Evolutionary conservation across 2,113 vertebrate species (phyloP), one percentile per base, ranked within the genome.

Genomic region (Grus americana): DNA sequence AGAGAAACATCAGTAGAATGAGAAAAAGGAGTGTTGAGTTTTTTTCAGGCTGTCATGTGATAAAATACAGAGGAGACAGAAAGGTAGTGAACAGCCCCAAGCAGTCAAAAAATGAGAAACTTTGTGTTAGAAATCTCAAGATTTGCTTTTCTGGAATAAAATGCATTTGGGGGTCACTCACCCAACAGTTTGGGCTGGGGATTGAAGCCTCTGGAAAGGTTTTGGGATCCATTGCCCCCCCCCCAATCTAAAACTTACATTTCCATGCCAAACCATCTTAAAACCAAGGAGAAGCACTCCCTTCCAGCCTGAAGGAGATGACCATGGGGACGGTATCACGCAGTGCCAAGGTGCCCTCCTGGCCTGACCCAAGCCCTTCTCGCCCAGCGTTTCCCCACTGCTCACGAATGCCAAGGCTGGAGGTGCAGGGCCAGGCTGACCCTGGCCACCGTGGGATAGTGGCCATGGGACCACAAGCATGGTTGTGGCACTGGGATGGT

Each of bases 401-500:
- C 21, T 24, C 3, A 3, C 18, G 59, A 46, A 40, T 3, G 6
- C 22, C 84, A 29, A 46, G 27, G 42, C 61, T 46, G 1, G 26
- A 24, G 13, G 52, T 15, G 0, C 42, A 5, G 40, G 22, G 30
- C 14, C 12, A 49, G 62, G 12, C 19, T 75, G 82, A 62, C 8
- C 57, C 12, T 0, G 0, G 23, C 17, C 30, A 27, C 9, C 0
- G 0, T 1, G 1, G 14, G 16, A 9, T 36, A 40, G 40, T 92
- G 80, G 63, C 88, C 85, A 3, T 2, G 32, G 27, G 59, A 44
- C 52, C 74, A 68, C 42, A 34, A 74, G 34, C 16, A 0, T 5
- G 23, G 50, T 5, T 3, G 1, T 32, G 61, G 22, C 61, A 3
- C 40, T 46, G 44, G 71, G 32, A 49, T 38, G 40, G 40, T 74